Conservation (phyloP, 2,797 vertebrate genomes). For the Tokudaia muenninki region DNA sequence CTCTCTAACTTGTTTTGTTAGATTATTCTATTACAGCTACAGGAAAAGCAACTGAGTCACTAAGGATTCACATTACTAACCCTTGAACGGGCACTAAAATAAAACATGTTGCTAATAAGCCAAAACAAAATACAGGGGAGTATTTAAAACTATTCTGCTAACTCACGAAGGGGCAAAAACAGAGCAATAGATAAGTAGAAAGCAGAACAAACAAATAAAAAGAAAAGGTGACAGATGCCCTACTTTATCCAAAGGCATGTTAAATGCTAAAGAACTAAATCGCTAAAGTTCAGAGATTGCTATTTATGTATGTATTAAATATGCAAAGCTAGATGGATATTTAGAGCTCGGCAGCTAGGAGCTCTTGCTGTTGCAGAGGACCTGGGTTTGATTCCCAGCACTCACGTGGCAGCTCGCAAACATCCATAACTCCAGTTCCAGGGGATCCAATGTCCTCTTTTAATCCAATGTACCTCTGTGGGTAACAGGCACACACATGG, state of each 20-base stretch:
- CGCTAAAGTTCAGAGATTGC: neutral
- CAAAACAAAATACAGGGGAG: neutral
- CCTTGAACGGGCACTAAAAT: neutral
- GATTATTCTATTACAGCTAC: neutral
- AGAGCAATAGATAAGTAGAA: neutral
- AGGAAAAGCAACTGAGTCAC: neutral
- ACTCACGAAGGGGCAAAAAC: neutral
- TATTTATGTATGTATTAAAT: neutral
- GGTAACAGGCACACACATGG: neutral
- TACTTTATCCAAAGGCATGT: neutral
- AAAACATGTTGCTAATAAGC: neutral
- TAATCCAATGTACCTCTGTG: too few species aligned
- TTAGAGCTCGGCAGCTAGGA: neutral
- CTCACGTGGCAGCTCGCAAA: neutral
- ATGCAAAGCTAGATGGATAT: neutral
- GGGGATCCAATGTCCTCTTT: neutral
- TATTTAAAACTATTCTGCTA: neutral
- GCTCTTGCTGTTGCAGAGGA: neutral
- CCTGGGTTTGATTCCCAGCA: neutral
- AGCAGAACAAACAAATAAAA: slow-evolving; percentile 2
- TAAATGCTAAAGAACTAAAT: neutral
- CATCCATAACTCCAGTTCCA: neutral
- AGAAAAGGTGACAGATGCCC: neutral
- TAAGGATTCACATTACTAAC: neutral
- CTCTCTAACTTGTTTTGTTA: neutral